Conservation (phyloP, 35 echinoderm and acorn worm species). For the Strongylocentrotus purpuratus region DNA sequence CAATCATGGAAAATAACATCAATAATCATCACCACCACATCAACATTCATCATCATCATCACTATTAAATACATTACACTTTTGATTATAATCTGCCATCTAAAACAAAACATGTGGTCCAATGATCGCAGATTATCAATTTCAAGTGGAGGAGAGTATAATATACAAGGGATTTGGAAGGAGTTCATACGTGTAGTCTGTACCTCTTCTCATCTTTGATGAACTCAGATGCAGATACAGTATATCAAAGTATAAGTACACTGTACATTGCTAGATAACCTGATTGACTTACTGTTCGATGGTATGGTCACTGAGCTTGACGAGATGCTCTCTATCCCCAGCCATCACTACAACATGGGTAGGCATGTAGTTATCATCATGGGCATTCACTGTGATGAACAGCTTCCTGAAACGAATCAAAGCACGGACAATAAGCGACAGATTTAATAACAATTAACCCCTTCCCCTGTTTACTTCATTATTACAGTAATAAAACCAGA, state of each 20-base stretch:
- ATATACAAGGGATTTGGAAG: no score
- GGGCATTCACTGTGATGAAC: conserved; percentile 76
- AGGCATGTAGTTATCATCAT: conserved; percentile 97
- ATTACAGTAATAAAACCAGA: no score
- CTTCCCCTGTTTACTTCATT: no score
- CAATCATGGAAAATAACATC: background rate
- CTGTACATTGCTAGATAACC: no score
- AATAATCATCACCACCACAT: background rate
- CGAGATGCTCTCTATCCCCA: conserved; percentile 72
- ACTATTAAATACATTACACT: background rate
- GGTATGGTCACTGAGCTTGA: conserved; percentile 80
- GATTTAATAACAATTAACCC: no score
- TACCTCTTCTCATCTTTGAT: no score
- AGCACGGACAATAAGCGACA: background rate
- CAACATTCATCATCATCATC: background rate
- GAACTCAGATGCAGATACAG: no score
- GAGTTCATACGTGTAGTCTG: no score
- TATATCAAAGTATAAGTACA: no score
- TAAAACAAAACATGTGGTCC: no score
- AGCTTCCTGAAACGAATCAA: conserved; percentile 63
- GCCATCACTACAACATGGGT: conserved; percentile 90
- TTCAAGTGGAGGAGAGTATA: no score
- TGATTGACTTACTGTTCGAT: conserved; percentile 79
- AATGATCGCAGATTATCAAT: no score
- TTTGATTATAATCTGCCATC: background rate